These are phyloP conservation scores for Bambusicola thoracicus DNA, from an alignment of 2,113 vertebrate species.

Conservation along the genomic window DNA sequence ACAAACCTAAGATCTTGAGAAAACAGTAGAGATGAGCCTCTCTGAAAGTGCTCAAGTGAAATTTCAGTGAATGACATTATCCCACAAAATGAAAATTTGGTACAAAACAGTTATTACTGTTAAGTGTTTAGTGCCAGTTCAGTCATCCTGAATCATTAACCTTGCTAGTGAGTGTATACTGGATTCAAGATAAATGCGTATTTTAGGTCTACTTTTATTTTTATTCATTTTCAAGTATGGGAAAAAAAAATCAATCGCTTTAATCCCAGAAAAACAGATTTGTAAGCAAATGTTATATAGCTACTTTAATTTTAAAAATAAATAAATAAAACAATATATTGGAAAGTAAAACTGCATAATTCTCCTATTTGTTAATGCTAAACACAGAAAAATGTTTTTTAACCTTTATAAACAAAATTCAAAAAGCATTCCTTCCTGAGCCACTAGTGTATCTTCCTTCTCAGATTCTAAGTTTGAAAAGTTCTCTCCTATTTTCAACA, in stretches of 20 bases:
- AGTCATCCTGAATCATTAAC: background rate
- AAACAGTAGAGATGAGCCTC: background rate
- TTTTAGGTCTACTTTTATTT: background rate
- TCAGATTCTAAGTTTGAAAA: background rate
- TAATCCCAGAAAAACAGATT: background rate
- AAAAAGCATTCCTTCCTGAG: background rate
- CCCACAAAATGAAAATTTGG: background rate
- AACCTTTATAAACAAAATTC: background rate
- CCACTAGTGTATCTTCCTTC: accelerated
- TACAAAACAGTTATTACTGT: background rate
- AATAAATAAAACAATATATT: background rate
- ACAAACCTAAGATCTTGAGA: background rate
- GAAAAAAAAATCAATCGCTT: background rate
- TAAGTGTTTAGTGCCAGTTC: background rate
- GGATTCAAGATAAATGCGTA: background rate
- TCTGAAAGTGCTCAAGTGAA: background rate
- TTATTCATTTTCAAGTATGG: background rate
- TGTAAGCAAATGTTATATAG: background rate
- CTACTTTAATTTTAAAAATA: background rate
- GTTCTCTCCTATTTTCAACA: background rate
- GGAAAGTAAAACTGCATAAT: background rate
- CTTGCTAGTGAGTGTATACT: background rate
- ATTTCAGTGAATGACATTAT: background rate
- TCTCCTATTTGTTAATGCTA: background rate
- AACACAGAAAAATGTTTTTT: background rate